Percentiles rank a stretch among this genome's conserved stretches.
Evolutionary conservation across 2,797 vertebrate genomes (phyloP).

Genomic region (Stomatorhinus walkeri): DNA sequence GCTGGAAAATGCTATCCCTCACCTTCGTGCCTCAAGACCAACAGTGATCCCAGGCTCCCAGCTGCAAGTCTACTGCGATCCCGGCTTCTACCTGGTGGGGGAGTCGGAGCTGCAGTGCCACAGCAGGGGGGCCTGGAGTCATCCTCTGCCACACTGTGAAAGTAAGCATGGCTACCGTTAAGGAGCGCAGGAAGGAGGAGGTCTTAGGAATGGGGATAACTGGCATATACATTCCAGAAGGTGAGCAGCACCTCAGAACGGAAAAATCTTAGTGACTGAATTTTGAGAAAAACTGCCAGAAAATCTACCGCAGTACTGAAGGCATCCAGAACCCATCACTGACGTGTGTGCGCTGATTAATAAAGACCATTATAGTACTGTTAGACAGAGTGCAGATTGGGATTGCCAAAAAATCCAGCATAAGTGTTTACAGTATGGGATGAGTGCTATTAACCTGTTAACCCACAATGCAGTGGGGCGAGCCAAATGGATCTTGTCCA

Average conservation of each 20-base stretch:
- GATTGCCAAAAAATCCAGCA: background rate
- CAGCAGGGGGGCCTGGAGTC: constrained; percentile 88
- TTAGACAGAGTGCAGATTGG: background rate
- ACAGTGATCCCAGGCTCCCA: constrained; percentile 78
- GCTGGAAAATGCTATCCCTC: constrained; percentile 69
- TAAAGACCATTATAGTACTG: background rate
- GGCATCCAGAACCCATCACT: background rate
- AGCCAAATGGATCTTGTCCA: background rate
- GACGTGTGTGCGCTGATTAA: background rate
- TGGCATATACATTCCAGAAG: background rate
- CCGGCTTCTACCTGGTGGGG: constrained; percentile 89
- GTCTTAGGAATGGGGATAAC: background rate
- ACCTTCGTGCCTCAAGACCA: constrained; percentile 66
- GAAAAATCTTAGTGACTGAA: background rate
- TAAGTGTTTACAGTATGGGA: background rate
- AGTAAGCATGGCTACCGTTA: constrained; percentile 60
- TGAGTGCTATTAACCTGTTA: background rate
- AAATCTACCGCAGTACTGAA: background rate
- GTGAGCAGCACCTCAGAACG: background rate
- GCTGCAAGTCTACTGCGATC: constrained; percentile 83
- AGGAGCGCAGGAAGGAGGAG: background rate
- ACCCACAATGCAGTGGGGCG: background rate
- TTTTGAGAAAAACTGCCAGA: background rate
- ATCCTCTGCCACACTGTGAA: constrained; percentile 82
- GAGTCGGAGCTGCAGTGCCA: constrained; percentile 81